Evolutionary conservation across 2,888 invertebrate genomes (phyloP).

Genomic region (Drosophila lutescens): DNA sequence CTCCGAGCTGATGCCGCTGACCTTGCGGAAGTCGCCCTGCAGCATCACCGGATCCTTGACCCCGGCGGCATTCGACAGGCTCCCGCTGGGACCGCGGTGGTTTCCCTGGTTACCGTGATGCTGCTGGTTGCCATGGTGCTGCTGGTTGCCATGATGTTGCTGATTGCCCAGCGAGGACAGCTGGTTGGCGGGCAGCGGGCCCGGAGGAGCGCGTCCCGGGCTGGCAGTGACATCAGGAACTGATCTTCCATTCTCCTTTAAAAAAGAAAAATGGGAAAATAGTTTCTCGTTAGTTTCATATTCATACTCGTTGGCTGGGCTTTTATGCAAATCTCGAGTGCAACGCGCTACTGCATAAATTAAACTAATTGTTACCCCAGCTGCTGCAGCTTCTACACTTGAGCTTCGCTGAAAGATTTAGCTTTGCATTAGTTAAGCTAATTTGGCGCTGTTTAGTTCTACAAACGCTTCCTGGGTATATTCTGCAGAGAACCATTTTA

Average conservation of each 20-base stretch:
- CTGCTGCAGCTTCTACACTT: constrained; percentile 48
- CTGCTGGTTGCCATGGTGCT: constrained; percentile 74
- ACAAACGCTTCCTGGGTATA: neutral
- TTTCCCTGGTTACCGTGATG: constrained; percentile 84
- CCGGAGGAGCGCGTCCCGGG: constrained; percentile 92
- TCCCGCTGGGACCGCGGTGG: constrained; percentile 66
- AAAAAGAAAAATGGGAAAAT: constrained; percentile 49
- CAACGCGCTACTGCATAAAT: constrained; percentile 66
- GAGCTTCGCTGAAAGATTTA: constrained; percentile 63
- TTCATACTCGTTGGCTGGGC: constrained; percentile 33
- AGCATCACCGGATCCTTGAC: constrained; percentile 90
- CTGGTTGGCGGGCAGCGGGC: constrained; percentile 87
- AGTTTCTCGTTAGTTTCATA: constrained; percentile 11
- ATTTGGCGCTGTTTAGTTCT: constrained; percentile 37
- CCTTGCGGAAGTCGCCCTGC: constrained; percentile 97
- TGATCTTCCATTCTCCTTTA: constrained; percentile 95
- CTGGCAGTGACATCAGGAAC: constrained; percentile 96
- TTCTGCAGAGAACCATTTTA: neutral
- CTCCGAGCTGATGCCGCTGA: constrained; percentile 97
- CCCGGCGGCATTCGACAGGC: constrained; percentile 52
- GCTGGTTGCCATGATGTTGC: constrained; percentile 84
- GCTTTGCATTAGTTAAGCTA: constrained; percentile 69
- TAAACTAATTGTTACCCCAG: constrained; percentile 56
- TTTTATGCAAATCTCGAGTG: constrained; percentile 62
- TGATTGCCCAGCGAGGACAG: constrained; percentile 85